Evolutionary conservation across 2,888 invertebrate genomes (phyloP), one percentile per base, ranked within the genome.

Genomic region (Cephonodes hylas): DNA sequence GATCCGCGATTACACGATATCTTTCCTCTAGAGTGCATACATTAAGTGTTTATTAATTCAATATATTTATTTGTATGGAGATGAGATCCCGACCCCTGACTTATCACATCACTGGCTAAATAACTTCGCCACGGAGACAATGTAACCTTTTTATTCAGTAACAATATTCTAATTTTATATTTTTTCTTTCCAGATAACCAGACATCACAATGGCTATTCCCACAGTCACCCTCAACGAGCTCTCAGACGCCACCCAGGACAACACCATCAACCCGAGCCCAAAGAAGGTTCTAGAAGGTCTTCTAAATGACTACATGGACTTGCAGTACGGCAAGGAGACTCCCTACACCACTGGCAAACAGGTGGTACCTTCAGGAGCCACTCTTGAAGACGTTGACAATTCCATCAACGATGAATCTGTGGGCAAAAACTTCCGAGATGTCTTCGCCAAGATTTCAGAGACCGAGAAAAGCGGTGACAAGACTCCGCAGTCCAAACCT

Each of bases 261-360:
- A 72, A 80, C n/a, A 77, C 82, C 18, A 79, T 81, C 20, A 81
- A 75, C 3, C 64, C 72, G 0, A 77, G 70, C 42, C 73, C 84
- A 1, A 83, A 83, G 73, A 89, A 83, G 63, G 86, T 89, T 53
- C 76, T 90, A 10, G 86, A 84, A 74, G 86, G 89, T 1, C 67
- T 91, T 8, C 76, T 91, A 0, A 89, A 89, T 42, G 91, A 91
- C 66, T 88, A 75, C 73, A 90, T 91, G 91, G 89, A 90, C 63
- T 74, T 91, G 0, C 86, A 86, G 25, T 89, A 85, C 46, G 86
- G 77, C 0, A 88, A 87, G 64, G 83, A 83, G 58, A 91, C 90
- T 3, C 86, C 87, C 0, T 91, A 89, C 73, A 91, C 91, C 0
- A 89, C 88, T 1, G 91, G 91, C 3, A 79, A 89, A 64, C 83